phyloP scores from a whole-genome alignment of 2,113 vertebrate species.

The Barnardius zonarius region DNA sequence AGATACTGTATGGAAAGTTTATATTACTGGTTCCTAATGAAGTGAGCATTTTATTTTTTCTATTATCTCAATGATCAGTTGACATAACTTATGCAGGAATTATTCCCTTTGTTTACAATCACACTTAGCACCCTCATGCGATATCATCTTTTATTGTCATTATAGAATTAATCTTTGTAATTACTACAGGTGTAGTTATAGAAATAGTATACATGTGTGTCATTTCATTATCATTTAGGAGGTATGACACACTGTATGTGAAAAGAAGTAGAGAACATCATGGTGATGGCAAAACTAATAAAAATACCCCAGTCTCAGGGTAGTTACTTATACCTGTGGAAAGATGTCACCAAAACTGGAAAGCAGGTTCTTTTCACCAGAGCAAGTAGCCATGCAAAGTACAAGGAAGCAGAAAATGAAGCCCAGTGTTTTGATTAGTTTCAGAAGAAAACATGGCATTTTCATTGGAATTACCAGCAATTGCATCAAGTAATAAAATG shows the following conservation, averaged over 20 bases:
- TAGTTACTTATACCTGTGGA: neutral
- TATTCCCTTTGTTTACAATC: neutral
- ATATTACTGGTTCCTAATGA: neutral
- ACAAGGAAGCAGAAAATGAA: neutral
- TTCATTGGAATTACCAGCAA: neutral
- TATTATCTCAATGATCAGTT: neutral
- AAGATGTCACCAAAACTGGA: neutral
- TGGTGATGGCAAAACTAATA: neutral
- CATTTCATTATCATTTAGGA: constrained; percentile 13
- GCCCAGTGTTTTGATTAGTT: neutral
- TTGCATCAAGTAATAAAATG: neutral
- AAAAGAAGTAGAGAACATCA: neutral
- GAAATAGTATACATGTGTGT: neutral
- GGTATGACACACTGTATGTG: neutral
- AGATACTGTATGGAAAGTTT: neutral
- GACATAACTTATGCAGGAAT: neutral
- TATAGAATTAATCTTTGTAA: neutral
- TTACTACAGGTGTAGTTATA: neutral
- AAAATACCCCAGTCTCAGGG: neutral
- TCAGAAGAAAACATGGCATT: neutral
- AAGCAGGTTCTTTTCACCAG: neutral
- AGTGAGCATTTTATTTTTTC: neutral
- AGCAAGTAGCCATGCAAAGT: neutral
- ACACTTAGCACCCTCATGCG: neutral
- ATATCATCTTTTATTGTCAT: neutral